A percentile compares a stretch with the other conserved stretches of the same genome.
Conservation (phyloP, 2,113 vertebrate species). For the Pantherophis guttatus region DNA sequence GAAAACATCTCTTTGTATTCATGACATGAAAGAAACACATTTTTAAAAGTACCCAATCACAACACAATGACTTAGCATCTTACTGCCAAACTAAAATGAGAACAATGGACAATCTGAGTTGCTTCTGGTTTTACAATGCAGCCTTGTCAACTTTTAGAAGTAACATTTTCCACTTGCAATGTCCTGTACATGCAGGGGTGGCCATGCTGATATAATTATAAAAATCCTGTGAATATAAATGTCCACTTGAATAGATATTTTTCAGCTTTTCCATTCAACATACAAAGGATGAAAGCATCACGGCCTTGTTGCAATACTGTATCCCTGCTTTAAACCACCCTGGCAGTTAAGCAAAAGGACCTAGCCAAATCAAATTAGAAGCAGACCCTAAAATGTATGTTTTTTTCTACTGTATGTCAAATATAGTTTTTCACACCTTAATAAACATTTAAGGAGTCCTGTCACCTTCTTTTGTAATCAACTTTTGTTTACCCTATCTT, state of each 20-base stretch:
- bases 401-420: neutral
- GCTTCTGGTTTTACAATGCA: constrained; percentile 62
- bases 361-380: neutral
- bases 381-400: neutral
- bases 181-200: constrained; percentile 29
- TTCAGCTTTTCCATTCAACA: neutral
- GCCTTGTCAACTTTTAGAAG: constrained; percentile 63
- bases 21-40: constrained; percentile 36
- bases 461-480: neutral
- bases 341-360: neutral
- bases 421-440: neutral
- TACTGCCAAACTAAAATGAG: constrained; percentile 56
- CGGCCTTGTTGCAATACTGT: neutral
- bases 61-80: constrained; percentile 57
- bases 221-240: neutral
- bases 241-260: neutral
- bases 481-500: neutral
- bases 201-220: neutral
- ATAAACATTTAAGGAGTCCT: neutral
- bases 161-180: constrained; percentile 59
- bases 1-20: constrained; percentile 39
- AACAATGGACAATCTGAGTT: constrained; percentile 63
- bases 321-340: neutral
- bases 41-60: constrained; percentile 50
- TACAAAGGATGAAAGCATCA: too few species aligned